Evolutionary conservation across 2,113 vertebrate genomes (phyloP).

Genomic region (Emydura subglobosa): DNA sequence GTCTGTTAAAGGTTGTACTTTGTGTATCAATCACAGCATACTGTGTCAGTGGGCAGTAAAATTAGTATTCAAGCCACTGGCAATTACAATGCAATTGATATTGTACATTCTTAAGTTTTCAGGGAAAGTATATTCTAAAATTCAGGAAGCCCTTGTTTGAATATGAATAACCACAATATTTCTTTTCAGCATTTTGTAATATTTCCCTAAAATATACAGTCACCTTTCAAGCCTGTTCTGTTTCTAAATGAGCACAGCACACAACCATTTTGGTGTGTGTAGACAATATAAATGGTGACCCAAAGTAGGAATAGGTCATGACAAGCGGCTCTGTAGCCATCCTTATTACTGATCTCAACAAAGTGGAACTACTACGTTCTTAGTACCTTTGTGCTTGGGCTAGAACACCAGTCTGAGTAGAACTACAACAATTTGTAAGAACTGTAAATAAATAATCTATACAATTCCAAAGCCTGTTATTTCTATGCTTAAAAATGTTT

Average conservation of each 20-base stretch:
- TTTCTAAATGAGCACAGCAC: neutral
- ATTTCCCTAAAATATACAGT: neutral
- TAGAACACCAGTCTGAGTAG: neutral
- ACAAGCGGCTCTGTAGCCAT: rapidly evolving
- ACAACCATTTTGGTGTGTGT: neutral
- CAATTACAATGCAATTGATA: neutral
- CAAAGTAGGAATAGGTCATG: neutral
- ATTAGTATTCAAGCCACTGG: neutral
- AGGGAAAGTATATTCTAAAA: neutral
- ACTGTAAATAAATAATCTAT: neutral
- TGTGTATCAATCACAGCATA: neutral
- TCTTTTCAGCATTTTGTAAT: neutral
- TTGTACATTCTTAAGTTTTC: neutral
- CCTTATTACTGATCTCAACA: neutral
- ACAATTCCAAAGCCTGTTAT: neutral
- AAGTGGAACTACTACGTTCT: neutral
- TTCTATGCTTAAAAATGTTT: neutral
- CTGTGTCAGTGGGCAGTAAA: neutral
- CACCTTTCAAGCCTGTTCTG: neutral
- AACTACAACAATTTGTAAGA: neutral
- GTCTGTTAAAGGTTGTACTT: neutral
- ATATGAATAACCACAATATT: neutral
- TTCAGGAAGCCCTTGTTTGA: neutral
- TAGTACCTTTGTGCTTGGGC: neutral
- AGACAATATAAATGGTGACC: neutral